These are phyloP conservation scores for Xestia xanthographa DNA, from an alignment of 2,888 invertebrate species.

Conservation along the genomic window DNA sequence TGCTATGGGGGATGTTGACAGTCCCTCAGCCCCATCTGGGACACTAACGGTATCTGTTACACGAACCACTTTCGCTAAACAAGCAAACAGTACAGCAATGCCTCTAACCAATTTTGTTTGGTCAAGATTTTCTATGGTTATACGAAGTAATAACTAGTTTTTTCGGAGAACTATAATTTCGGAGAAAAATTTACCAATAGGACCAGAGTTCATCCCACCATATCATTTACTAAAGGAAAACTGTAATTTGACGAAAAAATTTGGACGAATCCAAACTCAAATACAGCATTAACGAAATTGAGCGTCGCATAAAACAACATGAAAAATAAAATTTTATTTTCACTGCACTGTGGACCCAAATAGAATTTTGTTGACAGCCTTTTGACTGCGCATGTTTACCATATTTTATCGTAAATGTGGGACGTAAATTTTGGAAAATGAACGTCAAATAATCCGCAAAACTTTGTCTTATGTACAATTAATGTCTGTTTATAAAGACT, in stretches of 20 bases:
- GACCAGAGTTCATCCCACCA: not conserved
- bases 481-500: constrained; percentile 50
- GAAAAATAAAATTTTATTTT: constrained; percentile 48
- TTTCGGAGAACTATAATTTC: not conserved
- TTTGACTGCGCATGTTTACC: constrained; percentile 36
- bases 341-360: constrained; percentile 23
- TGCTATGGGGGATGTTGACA: constrained; percentile 42
- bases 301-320: constrained; percentile 33
- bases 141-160: not conserved
- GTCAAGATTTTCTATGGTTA: constrained; percentile 45
- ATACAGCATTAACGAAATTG: constrained; percentile 35
- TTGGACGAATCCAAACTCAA: not conserved
- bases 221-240: constrained; percentile 4
- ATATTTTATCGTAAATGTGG: constrained; percentile 15
- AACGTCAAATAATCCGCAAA: constrained; percentile 41
- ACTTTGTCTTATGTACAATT: constrained; percentile 44
- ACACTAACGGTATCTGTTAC: constrained; percentile 52
- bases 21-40: constrained; percentile 47
- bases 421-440: constrained; percentile 22
- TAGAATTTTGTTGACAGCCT: constrained; percentile 39
- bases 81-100: constrained; percentile 55
- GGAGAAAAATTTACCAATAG: not conserved
- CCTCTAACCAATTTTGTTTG: constrained; percentile 58
- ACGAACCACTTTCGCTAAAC: constrained; percentile 61
- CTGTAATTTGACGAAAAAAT: not conserved